Percentiles rank a stretch among this genome's conserved stretches.
Conservation (phyloP, 2,113 vertebrate genomes). For the Pterophyllum scalare region DNA sequence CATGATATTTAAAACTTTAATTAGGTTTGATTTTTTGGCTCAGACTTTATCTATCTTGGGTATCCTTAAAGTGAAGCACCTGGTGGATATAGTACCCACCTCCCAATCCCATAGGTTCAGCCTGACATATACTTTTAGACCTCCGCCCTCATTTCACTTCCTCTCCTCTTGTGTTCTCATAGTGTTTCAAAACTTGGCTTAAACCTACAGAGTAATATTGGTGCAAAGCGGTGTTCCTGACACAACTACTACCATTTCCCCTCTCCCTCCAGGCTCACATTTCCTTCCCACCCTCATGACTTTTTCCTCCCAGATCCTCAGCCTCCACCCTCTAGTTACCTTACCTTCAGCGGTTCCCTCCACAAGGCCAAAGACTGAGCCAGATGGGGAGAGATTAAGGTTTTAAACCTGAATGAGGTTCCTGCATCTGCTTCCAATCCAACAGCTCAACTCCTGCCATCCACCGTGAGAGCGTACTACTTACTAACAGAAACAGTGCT, state of each 20-base stretch:
- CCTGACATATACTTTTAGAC: constrained; percentile 25
- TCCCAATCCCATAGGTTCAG: constrained; percentile 21
- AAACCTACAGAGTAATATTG: constrained; percentile 64
- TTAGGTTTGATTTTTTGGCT: not conserved
- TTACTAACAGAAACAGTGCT: constrained; percentile 13
- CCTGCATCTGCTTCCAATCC: constrained; percentile 83
- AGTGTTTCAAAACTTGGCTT: constrained; percentile 61
- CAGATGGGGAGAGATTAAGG: constrained; percentile 60
- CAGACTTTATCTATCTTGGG: not conserved
- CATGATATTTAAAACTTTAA: not conserved
- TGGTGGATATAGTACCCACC: constrained; percentile 4
- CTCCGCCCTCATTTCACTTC: constrained; percentile 50
- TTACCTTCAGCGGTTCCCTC: constrained; percentile 37
- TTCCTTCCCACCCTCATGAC: constrained; percentile 23
- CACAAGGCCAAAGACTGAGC: constrained; percentile 24
- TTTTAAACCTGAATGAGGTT: constrained; percentile 80
- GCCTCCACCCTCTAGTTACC: constrained; percentile 12
- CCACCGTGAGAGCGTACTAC: constrained; percentile 38
- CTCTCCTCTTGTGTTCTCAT: constrained; percentile 47
- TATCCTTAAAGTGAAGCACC: constrained; percentile 7
- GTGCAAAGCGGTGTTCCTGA: constrained; percentile 37
- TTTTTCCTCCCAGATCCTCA: constrained; percentile 36
- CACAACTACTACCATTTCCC: constrained; percentile 17
- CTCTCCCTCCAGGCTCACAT: constrained; percentile 21
- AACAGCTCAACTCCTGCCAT: constrained; percentile 59